Percentiles rank a stretch among this genome's conserved stretches.
Evolutionary conservation across 2,113 vertebrate species (phyloP).

Genomic region (Irena cyanogastra): DNA sequence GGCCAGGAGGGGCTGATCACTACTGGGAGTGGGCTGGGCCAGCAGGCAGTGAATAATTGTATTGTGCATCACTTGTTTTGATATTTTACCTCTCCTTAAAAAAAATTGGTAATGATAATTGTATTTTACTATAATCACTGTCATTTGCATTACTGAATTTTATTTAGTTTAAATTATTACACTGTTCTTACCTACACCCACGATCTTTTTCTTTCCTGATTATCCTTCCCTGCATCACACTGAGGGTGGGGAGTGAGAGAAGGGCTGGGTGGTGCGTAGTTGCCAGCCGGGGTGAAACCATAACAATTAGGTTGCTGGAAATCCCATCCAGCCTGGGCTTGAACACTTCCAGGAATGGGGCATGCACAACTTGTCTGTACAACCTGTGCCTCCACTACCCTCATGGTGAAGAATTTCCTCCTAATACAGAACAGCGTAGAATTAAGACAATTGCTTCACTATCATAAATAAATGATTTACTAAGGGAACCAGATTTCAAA

Average conservation of each 20-base stretch:
- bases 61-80: not conserved
- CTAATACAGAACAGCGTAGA: not conserved
- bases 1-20: not conserved
- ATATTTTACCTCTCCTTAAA: not conserved
- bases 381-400: not conserved
- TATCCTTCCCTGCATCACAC: fast-evolving
- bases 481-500: conserved; percentile 26
- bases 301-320: not conserved
- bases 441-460: not conserved
- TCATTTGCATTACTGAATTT: not conserved
- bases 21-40: not conserved
- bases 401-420: not conserved
- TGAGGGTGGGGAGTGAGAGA: not conserved
- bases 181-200: not conserved
- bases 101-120: not conserved
- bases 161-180: not conserved
- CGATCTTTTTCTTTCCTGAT: not conserved
- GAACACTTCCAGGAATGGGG: not conserved
- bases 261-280: not conserved
- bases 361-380: not conserved
- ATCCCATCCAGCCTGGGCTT: not conserved
- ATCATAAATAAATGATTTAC: not conserved
- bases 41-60: not conserved
- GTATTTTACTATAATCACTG: not conserved
- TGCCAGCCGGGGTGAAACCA: not conserved